Evolutionary conservation across 2,888 invertebrate species (phyloP), one percentile per base, ranked within the genome.

Genomic region (Autographa gamma): DNA sequence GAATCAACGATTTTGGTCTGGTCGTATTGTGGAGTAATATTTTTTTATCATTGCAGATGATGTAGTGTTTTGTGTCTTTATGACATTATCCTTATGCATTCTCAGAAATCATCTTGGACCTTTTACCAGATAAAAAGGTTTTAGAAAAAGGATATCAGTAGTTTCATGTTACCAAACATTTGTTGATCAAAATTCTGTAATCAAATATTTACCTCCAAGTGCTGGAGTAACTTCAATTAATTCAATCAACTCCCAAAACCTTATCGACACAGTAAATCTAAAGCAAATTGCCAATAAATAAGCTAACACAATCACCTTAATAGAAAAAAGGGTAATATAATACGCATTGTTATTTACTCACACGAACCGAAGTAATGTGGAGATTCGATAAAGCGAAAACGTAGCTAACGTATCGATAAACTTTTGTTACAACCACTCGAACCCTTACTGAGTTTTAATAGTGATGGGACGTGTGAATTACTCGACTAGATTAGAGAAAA

Each of bases 361-460:
- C 69, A 80, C 76, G 69, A 79, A 75, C 78, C 67, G 54, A 62
- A 69, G 80, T 82, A 82, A 83, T 77, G 83, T 81, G 80, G 81
- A 79, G 81, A 84, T 79, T 81, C 85, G 85, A 85, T 86, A 86
- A 88, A 85, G 79, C 79, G 85, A 81, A 79, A 78, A 80, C 76
- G 80, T 80, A 80, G 77, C 83, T 82, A 86, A 85, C 82, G 86
- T 85, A 85, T 85, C 89, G 87, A 89, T 90, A 90, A 91, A 88
- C 87, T 89, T 89, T 90, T 90, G 90, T 88, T 85, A 81, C 82
- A 82, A 85, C 87, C 87, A 82, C 85, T 85, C 87, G 86, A 82
- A 84, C 82, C 82, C 73, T 73, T 63, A 62, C 61, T 75, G 84
- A 80, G 81, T 84, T 81, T 80, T 77, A 74, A 80, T 79, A 81